Evolutionary conservation across 2,113 vertebrate genomes (phyloP), one percentile per base, ranked within the genome.

Genomic region (Mastomys natalensis): DNA sequence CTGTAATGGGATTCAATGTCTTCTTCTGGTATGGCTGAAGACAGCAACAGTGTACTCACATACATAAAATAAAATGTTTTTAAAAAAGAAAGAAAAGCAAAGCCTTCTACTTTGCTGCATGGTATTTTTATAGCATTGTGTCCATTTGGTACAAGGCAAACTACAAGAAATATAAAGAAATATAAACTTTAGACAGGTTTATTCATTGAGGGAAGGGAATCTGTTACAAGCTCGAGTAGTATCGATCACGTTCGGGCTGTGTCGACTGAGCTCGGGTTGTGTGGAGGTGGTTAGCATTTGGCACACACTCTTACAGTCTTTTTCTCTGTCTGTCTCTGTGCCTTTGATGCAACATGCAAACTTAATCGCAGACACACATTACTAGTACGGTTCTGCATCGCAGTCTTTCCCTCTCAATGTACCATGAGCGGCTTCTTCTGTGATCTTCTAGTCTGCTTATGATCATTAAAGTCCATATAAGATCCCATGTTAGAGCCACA

Each of bases 111-210:
- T 81, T 94, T 73, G 22, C 62, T 34, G 29, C 24, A 31, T 40
- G 66, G 16, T 55, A 51, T 43, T 81, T 58, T 70, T n/a, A 37
- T 40, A 73, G 40, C 11, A 7, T 60, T 86, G 15, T 80, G 89
- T 92, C 94, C 31, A 37, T 74, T 89, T 62, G 7, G 45, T 85
- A 21, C 53, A 48, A 96, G 84, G 16, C 62, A 90, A 11, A 88
- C 78, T 87, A 73, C 4, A 89, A 91, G 89, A 70, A 68, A 43
- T 84, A 43, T 9, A 73, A 89, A 89, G 72, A 78, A 95, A 93
- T 68, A 72, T 62, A 62, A 62, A 62, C 29, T 37, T 93, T 43
- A n/a, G 7, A 29, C 66, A 45, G 85, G 15, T 84, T 91, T 92
- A 66, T 34, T 77, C 34, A 60, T 78, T 70, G 7, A 26, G 40